phyloP scores from a whole-genome alignment of 2,113 vertebrate species.

The Paradoxurus hermaphroditus region DNA sequence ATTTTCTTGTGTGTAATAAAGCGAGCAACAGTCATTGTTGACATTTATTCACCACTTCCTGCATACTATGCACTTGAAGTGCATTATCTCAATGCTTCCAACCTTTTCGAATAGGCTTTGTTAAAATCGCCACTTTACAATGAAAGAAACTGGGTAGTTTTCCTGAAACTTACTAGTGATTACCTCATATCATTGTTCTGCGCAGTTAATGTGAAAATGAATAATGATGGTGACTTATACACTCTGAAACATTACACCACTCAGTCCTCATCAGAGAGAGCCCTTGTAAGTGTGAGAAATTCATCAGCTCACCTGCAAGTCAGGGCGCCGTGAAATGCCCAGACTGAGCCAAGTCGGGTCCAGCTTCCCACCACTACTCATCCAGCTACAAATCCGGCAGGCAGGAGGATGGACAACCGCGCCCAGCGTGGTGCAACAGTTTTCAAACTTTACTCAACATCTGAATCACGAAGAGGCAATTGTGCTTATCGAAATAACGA shows the following conservation, averaged over 20 bases:
- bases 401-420: background rate
- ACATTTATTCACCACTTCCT: background rate
- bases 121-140: background rate
- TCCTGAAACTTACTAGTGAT: conserved; percentile 37
- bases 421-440: background rate
- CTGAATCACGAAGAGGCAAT: background rate
- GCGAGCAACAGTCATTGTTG: background rate
- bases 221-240: background rate
- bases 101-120: background rate
- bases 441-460: background rate
- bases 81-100: background rate
- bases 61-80: background rate
- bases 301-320: background rate
- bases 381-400: background rate
- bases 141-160: conserved; percentile 15
- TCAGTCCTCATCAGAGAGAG: background rate
- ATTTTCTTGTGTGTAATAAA: background rate
- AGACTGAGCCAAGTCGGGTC: background rate
- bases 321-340: background rate
- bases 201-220: conserved; percentile 31
- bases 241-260: background rate
- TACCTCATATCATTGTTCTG: conserved; percentile 7
- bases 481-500: background rate
- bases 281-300: background rate
- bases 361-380: background rate